Percentiles rank a stretch among this genome's conserved stretches.
Evolutionary conservation across 2,113 vertebrate genomes (phyloP).

Genomic region (Pseudorasbora parva): DNA sequence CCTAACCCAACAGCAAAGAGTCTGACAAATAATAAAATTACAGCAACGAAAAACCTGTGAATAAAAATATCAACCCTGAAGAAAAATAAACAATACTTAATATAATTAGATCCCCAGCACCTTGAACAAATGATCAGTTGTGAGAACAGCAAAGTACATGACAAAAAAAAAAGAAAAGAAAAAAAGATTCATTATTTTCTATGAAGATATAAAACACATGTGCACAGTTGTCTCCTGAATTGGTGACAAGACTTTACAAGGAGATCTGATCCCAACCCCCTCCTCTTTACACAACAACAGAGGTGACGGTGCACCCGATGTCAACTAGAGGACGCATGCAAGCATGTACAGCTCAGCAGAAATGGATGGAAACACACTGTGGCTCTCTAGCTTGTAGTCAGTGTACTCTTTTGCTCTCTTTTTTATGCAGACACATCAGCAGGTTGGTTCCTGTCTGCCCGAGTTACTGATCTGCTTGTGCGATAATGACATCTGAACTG

Average conservation of each 20-base stretch:
- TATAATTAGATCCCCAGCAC: conserved; percentile 65
- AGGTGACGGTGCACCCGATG: conserved; percentile 38
- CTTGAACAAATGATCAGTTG: conserved; percentile 63
- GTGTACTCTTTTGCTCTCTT: background rate
- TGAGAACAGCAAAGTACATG: conserved; percentile 59
- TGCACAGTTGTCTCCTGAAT: conserved; percentile 58
- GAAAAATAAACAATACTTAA: conserved; percentile 56
- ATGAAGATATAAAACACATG: conserved; percentile 54
- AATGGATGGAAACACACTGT: conserved; percentile 34
- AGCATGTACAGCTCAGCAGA: conserved; percentile 47
- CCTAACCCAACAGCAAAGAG: conserved; percentile 54
- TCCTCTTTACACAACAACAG: conserved; percentile 39
- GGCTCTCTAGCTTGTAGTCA: background rate
- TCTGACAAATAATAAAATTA: conserved; percentile 63
- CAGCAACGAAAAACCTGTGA: conserved; percentile 60
- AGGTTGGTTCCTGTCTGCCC: conserved; percentile 11
- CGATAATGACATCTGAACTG: background rate
- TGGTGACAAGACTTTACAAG: conserved; percentile 34
- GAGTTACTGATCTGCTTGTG: conserved; percentile 33
- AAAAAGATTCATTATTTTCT: conserved; percentile 40
- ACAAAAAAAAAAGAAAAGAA: conserved; percentile 48
- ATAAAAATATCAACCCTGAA: conserved; percentile 63
- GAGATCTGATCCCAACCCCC: conserved; percentile 22
- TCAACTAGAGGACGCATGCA: conserved; percentile 52
- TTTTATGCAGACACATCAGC: background rate